Evolutionary conservation across 2,888 invertebrate species (phyloP).

Genomic region (Diadegma fenestrale): DNA sequence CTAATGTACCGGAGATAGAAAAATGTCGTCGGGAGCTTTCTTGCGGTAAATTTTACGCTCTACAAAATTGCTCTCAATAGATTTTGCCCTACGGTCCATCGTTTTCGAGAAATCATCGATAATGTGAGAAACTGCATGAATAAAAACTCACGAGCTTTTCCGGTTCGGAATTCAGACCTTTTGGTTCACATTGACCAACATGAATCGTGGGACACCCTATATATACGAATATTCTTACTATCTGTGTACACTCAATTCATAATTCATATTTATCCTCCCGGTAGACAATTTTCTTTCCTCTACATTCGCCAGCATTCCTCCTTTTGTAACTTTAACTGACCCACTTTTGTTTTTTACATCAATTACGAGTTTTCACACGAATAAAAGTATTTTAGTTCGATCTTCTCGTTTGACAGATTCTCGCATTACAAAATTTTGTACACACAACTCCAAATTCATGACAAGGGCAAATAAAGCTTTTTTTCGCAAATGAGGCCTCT

Average conservation of each 20-base stretch:
- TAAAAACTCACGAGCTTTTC: neutral
- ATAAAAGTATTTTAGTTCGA: constrained; percentile 12
- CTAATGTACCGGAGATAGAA: neutral
- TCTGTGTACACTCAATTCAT: constrained; percentile 62
- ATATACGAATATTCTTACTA: constrained; percentile 53
- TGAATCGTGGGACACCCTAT: neutral
- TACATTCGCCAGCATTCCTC: constrained; percentile 31
- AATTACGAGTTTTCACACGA: constrained; percentile 49
- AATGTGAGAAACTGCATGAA: neutral
- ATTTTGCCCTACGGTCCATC: neutral
- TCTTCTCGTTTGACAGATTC: constrained; percentile 30
- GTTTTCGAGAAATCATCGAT: neutral
- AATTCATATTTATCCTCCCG: constrained; percentile 50
- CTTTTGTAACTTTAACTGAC: constrained; percentile 68
- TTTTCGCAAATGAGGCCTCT: neutral
- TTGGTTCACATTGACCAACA: neutral
- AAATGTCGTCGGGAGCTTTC: neutral
- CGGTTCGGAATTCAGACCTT: neutral
- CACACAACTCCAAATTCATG: neutral
- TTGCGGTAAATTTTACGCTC: neutral
- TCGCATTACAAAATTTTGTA: constrained; percentile 48
- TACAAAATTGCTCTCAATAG: neutral
- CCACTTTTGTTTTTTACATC: constrained; percentile 61
- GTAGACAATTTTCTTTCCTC: constrained; percentile 41
- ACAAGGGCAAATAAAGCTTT: neutral